phyloP scores from a whole-genome alignment of 2,797 vertebrate genomes.

The Pyrrhura leucotis region DNA sequence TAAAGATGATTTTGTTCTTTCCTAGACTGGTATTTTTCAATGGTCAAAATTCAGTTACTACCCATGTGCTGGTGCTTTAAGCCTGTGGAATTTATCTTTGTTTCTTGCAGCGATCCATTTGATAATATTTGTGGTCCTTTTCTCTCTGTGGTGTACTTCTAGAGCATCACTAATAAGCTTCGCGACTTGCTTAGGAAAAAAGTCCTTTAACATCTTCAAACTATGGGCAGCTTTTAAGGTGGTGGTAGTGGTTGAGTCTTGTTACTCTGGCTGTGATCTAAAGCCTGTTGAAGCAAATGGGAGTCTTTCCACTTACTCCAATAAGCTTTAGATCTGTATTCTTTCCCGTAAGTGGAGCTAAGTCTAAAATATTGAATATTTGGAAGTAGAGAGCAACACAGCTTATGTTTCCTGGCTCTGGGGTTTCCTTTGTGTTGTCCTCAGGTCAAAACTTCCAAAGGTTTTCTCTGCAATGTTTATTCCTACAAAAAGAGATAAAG shows the following conservation, averaged over 20 bases:
- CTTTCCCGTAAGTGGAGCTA: background rate
- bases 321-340: background rate
- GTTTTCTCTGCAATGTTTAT: slow-evolving; percentile 64
- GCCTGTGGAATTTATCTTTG: background rate
- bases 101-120: background rate
- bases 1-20: background rate
- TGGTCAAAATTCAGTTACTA: background rate
- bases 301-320: background rate
- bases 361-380: background rate
- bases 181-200: background rate
- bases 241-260: background rate
- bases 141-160: background rate
- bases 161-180: background rate
- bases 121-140: background rate
- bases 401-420: slow-evolving; percentile 17
- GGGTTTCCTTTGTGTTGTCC: slow-evolving; percentile 33
- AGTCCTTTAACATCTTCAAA: background rate
- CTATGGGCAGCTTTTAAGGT: background rate
- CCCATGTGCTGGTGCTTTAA: background rate
- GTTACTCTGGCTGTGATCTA: background rate
- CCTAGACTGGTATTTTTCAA: background rate
- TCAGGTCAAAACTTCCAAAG: slow-evolving; percentile 62
- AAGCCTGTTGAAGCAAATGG: background rate
- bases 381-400: slow-evolving; percentile 32
- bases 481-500: slow-evolving; percentile 70